Percentiles rank a stretch among this genome's conserved stretches.
Evolutionary conservation across 2,797 vertebrate genomes (phyloP).

Genomic region (Rhabdophis nuchalis): DNA sequence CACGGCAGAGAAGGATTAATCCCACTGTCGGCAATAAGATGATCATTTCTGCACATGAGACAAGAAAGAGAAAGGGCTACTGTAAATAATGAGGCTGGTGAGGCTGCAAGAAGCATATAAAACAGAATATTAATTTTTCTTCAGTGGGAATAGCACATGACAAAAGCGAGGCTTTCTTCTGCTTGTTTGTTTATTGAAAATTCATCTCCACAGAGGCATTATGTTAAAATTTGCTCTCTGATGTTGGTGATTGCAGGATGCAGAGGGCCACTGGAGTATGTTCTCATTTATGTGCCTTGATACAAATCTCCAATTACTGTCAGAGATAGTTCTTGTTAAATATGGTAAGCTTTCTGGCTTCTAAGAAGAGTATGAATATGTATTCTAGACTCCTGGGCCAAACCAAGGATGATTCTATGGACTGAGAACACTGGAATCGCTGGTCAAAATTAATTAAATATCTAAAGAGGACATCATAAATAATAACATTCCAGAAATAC

Average conservation of each 20-base stretch:
- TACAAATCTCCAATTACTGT: constrained; percentile 74
- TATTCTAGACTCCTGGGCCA: constrained; percentile 73
- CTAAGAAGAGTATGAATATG: constrained; percentile 72
- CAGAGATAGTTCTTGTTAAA: constrained; percentile 73
- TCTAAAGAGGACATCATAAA: constrained; percentile 56
- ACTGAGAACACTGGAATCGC: constrained; percentile 58
- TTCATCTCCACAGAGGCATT: constrained; percentile 66
- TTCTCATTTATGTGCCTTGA: constrained; percentile 79
- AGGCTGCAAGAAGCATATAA: constrained; percentile 68
- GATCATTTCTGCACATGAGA: constrained; percentile 7
- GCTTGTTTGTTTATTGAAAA: constrained; percentile 76
- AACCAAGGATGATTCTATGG: constrained; percentile 62
- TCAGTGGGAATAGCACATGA: constrained; percentile 77
- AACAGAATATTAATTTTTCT: constrained; percentile 79
- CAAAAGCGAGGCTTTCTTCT: constrained; percentile 71
- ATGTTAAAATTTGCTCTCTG: constrained; percentile 74
- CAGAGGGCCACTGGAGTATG: constrained; percentile 69
- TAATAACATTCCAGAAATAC: constrained; percentile 57
- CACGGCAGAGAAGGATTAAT: constrained; percentile 34
- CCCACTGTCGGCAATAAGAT: constrained; percentile 38
- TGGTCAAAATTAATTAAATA: constrained; percentile 73
- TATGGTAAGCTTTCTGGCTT: constrained; percentile 67
- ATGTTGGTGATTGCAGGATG: constrained; percentile 73
- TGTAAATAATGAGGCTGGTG: constrained; percentile 70
- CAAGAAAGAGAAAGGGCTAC: constrained; percentile 42